Base-by-base conservation (phyloP, 1,140 invertebrate species). In the Drosophila cardini region DNA sequence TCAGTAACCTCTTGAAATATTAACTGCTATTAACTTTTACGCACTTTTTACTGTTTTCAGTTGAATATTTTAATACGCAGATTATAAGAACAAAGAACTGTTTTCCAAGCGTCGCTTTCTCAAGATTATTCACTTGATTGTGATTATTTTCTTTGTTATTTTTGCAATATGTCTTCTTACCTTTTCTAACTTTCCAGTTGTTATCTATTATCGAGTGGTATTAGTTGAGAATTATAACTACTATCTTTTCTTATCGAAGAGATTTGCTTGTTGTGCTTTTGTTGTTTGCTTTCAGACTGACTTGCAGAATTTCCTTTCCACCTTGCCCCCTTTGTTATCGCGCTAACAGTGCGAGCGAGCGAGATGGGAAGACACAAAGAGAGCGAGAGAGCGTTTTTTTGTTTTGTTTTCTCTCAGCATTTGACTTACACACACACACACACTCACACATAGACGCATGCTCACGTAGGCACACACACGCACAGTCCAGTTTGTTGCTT, bases 261-360 rank as follows among this genome's bases (percentile, higher is more conserved):
- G 8, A 26, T 26, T 26, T 26, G 21, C 21, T 43, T n/a, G 30
- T 8, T 34, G 11, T 46, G 34, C 38, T 5, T 40, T 56, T 56
- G 60, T 40, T 40, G 21, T 5, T 60, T 50, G 16, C 18, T 18
- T 40, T 56, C 21, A 18, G 52, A 46, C 9, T 34, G 13, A 42
- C 11, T 34, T 15, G 15, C 15, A 11, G 30, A 62, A 34, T 52
- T 9, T 36, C 46, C 38, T 52, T 9, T 36, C 46, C 38, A 26
- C 21, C 30, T 45, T 53, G 36, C 48, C 40, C 40, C 38, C 18
- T 26, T 67, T 53, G 16, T 58, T 72, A 65, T 65, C 45, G 58
- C 32, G 30, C 45, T 55, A 46, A 56, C 48, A 21, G 52, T 26
- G 21, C 21, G 21, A 36, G 21, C 21, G 21, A 26, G 21, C 21